Evolutionary conservation across 2,888 invertebrate genomes (phyloP), one percentile per base, ranked within the genome.

Genomic region (Nemotelus pantherinus): DNA sequence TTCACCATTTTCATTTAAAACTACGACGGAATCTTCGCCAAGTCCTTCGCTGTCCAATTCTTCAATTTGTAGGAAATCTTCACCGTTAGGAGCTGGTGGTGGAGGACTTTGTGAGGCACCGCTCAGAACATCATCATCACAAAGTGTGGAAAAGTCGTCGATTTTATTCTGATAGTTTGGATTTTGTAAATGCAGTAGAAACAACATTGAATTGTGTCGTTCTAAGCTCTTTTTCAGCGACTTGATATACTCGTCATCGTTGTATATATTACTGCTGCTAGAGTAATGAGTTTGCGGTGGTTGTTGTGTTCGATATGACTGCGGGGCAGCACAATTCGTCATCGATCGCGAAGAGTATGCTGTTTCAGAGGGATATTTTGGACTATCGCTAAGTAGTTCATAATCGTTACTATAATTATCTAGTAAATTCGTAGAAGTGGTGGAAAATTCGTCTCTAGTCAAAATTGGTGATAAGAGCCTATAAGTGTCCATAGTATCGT

Each of bases 1-100:
- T 45, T 74, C 71, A 4, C 76, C 45, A n/a, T 71, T 77, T 4
- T 70, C 55, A 60, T 55, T 7, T 72, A 75, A 3, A 1, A 65
- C 41, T 5, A 77, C 43, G 5, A 57, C 64, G 47, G 63, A 43
- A 7, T 71, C 50, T 6, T 60, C 60, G 6, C 10, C 43, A 9
- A 44, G 41, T 2, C 50, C 50, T 2, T 50, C 48, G 25, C 41
- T 0, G 2, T 63, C 74, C 5, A 25, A 7, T 4, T 48, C 5
- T 2, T 74, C 74, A 2, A 72, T 3, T 58, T 44, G 47, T 7
- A 72, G 9, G 7, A 77, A 76, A 3, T 78, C 87, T 47, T 90
- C 89, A 84, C 93, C 93, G 78, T 91, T 91, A 0, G 95, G 94
- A 0, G 95, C 94, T 45, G 95, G 95, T 3, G 95, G 95, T 2